Base-by-base conservation (phyloP, 1,140 invertebrate genomes). In the Acromyrmex charruanus region DNA sequence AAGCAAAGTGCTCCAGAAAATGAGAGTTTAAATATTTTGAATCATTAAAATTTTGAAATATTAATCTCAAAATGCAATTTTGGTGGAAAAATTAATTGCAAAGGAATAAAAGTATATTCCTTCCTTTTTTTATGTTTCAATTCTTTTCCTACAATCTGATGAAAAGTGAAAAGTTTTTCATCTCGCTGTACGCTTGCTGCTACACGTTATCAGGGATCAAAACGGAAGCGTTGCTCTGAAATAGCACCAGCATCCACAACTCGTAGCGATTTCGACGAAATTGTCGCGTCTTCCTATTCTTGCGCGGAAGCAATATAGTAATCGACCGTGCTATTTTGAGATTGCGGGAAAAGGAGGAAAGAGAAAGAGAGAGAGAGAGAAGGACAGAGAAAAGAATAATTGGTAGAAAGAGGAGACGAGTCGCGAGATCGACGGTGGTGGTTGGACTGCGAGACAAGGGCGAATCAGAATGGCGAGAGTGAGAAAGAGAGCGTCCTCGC, bases 301-400 rank as follows among this genome's bases (percentile, higher is more conserved):
- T 72, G 71, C 72, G 69, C 65, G 53, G 31, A 72, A 39, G 51
- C 39, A 79, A 87, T 82, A 84, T 82, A 89, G 89, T 53, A 84
- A 87, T 87, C 85, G 66, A 84, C 72, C 39, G 49, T 61, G 79
- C 88, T 90, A 90, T 90, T 90, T 84, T 59, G 88, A 82, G 89
- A 72, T 39, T 44, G 44, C 25, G 59, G 12, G 69, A 65, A 66
- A 61, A 2, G 10, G 9, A 7, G 2, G 74, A 44, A 21, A 55
- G 39, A 75, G 14, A 44, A 14, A 71, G 51, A 28, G 12, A 16
- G 39, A 28, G 12, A 16, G 21, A n/a, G 28, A 59, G 39, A 39
- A 69, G 53, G 14, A 77, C 31, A 61, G 12, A 77, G 65, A 69
- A 65, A 81, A 55, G 84, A 86, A 65, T 61, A 21, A 18, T 49